A percentile compares a stretch with the other conserved stretches of the same genome.
These are phyloP conservation scores for Sprattus sprattus DNA, from an alignment of 2,113 vertebrate genomes.

Conservation along the genomic window DNA sequence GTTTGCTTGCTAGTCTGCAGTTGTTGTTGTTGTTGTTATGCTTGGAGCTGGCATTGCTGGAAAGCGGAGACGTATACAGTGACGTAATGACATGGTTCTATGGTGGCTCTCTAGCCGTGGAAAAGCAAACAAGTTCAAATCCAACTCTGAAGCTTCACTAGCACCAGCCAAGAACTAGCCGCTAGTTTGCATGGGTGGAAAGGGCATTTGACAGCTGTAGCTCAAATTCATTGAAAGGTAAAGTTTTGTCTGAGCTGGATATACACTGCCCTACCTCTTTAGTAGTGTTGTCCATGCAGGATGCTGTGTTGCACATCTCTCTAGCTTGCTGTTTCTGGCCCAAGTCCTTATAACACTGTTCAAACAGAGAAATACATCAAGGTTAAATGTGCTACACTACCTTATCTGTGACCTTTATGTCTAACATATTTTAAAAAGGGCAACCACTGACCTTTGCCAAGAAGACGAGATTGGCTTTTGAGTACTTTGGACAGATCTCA, in stretches of 20 bases:
- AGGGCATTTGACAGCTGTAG: neutral
- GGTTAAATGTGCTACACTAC: neutral
- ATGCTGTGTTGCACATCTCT: slow-evolving; percentile 82
- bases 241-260: neutral
- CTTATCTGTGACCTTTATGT: neutral
- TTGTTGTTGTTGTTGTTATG: too few relatives aligned
- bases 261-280: slow-evolving; percentile 78
- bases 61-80: too few relatives aligned
- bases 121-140: too few relatives aligned
- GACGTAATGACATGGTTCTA: too few relatives aligned
- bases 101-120: too few relatives aligned
- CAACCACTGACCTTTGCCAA: slow-evolving; percentile 84
- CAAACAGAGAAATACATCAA: slow-evolving; percentile 11
- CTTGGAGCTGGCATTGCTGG: too few relatives aligned
- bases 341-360: slow-evolving; percentile 88
- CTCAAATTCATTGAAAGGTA: neutral
- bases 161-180: too few relatives aligned
- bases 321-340: slow-evolving; percentile 73
- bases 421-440: neutral
- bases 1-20: too few relatives aligned
- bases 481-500: slow-evolving; percentile 86
- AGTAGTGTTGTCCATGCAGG: slow-evolving; percentile 69
- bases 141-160: too few relatives aligned
- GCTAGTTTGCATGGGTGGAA: too few relatives aligned
- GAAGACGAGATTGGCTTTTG: slow-evolving; percentile 88